Evolutionary conservation across 2,888 invertebrate species (phyloP), one percentile per base, ranked within the genome.

Genomic region (Eupithecia insigniata): DNA sequence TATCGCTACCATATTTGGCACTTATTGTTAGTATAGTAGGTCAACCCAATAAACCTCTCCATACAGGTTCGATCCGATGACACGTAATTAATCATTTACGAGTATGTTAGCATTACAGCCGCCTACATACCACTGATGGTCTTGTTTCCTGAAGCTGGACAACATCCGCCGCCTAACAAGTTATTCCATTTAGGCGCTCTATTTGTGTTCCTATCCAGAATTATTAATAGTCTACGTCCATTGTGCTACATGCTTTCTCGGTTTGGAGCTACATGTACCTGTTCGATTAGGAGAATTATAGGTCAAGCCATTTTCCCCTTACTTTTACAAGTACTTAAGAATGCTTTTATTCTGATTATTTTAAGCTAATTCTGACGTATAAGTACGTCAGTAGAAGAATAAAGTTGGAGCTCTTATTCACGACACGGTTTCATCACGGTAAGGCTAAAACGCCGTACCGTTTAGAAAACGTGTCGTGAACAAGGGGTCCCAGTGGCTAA

Each of bases 1-100:
- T n/a, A n/a, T n/a, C n/a, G n/a, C n/a, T n/a, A n/a, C n/a, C n/a
- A n/a, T n/a, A n/a, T n/a, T n/a, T n/a, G n/a, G n/a, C n/a, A n/a
- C n/a, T n/a, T n/a, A n/a, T n/a, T n/a, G n/a, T n/a, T n/a, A n/a
- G n/a, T n/a, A n/a, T 12, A 58, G 22, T 34, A 69, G 8, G 26
- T 16, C 36, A 60, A 68, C 61, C 51, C 30, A 36, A 26, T 55
- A 51, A 10, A n/a, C 46, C 46, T n/a, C 51, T n/a, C 46, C 14
- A 34, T 46, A 69, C 39, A 51, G n/a, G 14, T 32, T 62, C 60
- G n/a, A n/a, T 30, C 51, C 22, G 69, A 66, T 69, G 66, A 72
- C 62, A 55, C 55, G 66, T 73, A 73, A 73, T 73, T 64, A 70
- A 70, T 73, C 28, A 73, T 67, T 70, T 64, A n/a, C n/a, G n/a